Evolutionary conservation across 2,888 invertebrate species (phyloP).

Genomic region (Cremastobaeus sp.): DNA sequence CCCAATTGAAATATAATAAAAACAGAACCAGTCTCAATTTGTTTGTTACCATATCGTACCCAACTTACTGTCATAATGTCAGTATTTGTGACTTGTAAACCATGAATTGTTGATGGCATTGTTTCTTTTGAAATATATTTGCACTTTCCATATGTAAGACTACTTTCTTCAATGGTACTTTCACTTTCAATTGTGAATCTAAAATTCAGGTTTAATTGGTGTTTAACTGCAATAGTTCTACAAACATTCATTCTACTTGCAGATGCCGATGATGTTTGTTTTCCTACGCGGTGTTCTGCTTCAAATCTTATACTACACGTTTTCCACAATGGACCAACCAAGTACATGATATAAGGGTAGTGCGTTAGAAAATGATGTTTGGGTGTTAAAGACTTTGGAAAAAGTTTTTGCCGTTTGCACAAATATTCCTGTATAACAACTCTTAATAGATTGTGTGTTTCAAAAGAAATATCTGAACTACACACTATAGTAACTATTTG

Average conservation of each 20-base stretch:
- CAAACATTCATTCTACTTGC: constrained; percentile 20
- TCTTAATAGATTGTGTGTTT: neutral
- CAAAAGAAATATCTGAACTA: neutral
- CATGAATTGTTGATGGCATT: no score
- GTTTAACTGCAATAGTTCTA: constrained; percentile 17
- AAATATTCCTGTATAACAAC: neutral
- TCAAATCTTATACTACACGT: constrained; percentile 13
- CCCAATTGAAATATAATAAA: no score
- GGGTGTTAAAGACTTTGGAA: neutral
- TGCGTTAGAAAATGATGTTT: constrained; percentile 15
- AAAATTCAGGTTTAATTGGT: constrained; percentile 22
- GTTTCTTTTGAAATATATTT: no score
- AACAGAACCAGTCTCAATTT: no score
- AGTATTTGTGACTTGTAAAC: no score
- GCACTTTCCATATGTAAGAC: no score
- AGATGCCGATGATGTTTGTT: constrained; percentile 5
- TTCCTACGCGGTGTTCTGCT: constrained; percentile 6
- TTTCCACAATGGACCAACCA: constrained; percentile 10
- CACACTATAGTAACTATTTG: neutral
- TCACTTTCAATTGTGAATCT: no score
- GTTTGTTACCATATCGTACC: no score
- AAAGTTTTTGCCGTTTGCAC: neutral
- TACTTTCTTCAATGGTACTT: no score
- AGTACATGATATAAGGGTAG: constrained; percentile 22
- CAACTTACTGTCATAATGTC: no score